phyloP scores from a whole-genome alignment of 2,888 invertebrate genomes.

The Epirrita christyi region DNA sequence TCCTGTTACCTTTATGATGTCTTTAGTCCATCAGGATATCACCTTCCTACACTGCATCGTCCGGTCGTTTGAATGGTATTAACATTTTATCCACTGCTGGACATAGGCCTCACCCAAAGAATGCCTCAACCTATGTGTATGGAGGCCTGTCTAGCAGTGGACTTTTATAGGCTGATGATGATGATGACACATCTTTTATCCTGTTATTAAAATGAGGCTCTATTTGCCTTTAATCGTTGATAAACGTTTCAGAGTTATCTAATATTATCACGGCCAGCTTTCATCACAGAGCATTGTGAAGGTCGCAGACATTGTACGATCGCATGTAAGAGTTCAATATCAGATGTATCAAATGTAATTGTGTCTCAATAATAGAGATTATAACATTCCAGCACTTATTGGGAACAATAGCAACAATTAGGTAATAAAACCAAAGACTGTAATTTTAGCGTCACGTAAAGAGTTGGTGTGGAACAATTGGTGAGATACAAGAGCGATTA shows the following conservation, averaged over 20 bases:
- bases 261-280: slow-evolving; percentile 24
- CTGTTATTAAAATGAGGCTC: background rate
- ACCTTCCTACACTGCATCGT: too few relatives aligned
- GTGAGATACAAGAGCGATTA: slow-evolving; percentile 68
- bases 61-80: background rate
- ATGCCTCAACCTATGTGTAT: too few relatives aligned
- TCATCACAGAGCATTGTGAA: slow-evolving; percentile 26
- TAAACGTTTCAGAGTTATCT: slow-evolving; percentile 9
- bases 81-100: background rate
- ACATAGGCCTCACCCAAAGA: too few relatives aligned
- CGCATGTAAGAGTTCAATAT: slow-evolving; percentile 38
- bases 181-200: background rate
- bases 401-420: slow-evolving; percentile 79
- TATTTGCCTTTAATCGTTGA: slow-evolving; percentile 1
- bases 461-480: slow-evolving; percentile 73
- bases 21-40: too few relatives aligned
- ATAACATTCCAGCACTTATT: slow-evolving; percentile 60
- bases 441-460: slow-evolving; percentile 76
- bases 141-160: too few relatives aligned
- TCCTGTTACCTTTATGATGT: too few relatives aligned
- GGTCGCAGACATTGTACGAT: slow-evolving; percentile 33
- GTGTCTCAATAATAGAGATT: slow-evolving; percentile 55
- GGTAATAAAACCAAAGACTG: slow-evolving; percentile 79
- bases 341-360: slow-evolving; percentile 47
- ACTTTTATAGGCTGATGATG: too few relatives aligned